Conservation (phyloP, 2,113 vertebrate species). For the Electrona antarctica region DNA sequence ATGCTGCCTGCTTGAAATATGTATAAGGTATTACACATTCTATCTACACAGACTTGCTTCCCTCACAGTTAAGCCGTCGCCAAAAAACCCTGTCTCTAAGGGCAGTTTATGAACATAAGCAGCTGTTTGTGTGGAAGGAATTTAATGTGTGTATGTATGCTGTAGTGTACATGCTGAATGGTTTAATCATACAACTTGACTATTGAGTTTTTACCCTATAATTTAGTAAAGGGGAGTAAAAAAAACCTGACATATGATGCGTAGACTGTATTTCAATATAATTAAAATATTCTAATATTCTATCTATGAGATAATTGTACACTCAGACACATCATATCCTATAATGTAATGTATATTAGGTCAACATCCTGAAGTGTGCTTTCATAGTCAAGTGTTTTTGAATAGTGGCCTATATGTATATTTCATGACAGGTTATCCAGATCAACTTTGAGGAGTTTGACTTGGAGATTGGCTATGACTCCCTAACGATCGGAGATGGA, state of each 20-base stretch:
- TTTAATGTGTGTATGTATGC: constrained; percentile 32
- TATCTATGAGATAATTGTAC: too few relatives aligned
- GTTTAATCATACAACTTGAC: constrained; percentile 29
- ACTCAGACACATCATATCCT: too few relatives aligned
- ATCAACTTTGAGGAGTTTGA: constrained; percentile 99
- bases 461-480: constrained; percentile 96
- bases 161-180: constrained; percentile 10
- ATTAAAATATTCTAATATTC: too few relatives aligned
- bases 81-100: constrained; percentile 28
- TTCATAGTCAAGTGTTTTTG: too few relatives aligned
- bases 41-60: constrained; percentile 12
- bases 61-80: constrained; percentile 15
- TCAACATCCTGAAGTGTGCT: too few relatives aligned
- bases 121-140: constrained; percentile 32
- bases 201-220: background rate
- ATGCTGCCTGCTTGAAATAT: constrained; percentile 17
- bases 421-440: constrained; percentile 89
- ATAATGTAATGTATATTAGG: too few relatives aligned
- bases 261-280: too few relatives aligned
- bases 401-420: background rate
- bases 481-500: constrained; percentile 93
- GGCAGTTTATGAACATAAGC: constrained; percentile 41
- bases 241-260: too few relatives aligned
- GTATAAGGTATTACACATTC: constrained; percentile 11
- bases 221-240: background rate